Percentiles rank a stretch among this genome's conserved stretches.
Evolutionary conservation across 2,113 vertebrate genomes (phyloP).

Genomic region (Dicerorhinus sumatrensis): DNA sequence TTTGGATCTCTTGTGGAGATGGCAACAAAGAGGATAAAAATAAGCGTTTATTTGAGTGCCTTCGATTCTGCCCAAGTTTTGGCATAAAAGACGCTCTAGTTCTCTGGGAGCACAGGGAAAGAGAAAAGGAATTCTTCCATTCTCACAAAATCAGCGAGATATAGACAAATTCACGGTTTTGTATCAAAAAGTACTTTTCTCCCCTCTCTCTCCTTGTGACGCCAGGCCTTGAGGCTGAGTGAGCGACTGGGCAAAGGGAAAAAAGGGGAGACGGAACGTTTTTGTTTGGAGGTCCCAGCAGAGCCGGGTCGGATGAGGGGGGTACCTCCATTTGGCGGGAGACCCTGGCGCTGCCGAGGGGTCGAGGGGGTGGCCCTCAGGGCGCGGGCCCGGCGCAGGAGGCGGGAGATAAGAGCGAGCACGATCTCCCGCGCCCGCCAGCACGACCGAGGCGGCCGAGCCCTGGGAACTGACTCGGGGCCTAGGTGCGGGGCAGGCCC

Average conservation of each 20-base stretch:
- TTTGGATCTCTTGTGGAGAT: background rate
- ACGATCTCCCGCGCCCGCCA: conserved; percentile 74
- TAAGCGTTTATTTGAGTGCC: background rate
- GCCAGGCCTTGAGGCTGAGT: background rate
- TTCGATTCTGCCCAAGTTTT: background rate
- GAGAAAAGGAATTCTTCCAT: background rate
- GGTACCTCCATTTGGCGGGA: conserved; percentile 57
- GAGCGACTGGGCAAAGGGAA: background rate
- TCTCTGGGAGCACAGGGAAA: background rate
- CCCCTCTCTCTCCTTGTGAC: background rate
- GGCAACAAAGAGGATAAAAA: conserved; percentile 43
- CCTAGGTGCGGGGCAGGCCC: fast-evolving
- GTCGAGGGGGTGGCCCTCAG: background rate
- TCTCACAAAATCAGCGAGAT: background rate
- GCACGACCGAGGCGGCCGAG: background rate
- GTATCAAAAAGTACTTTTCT: background rate
- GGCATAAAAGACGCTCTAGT: background rate
- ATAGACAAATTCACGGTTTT: background rate
- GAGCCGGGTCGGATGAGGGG: background rate
- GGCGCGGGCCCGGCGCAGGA: conserved; percentile 48
- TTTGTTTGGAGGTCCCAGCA: background rate
- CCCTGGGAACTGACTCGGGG: background rate
- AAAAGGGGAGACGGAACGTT: background rate
- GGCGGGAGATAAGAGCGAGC: conserved; percentile 72
- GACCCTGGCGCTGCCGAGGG: background rate